phyloP scores from a whole-genome alignment of 2,888 invertebrate genomes.

The Hyposoter dolosus region DNA sequence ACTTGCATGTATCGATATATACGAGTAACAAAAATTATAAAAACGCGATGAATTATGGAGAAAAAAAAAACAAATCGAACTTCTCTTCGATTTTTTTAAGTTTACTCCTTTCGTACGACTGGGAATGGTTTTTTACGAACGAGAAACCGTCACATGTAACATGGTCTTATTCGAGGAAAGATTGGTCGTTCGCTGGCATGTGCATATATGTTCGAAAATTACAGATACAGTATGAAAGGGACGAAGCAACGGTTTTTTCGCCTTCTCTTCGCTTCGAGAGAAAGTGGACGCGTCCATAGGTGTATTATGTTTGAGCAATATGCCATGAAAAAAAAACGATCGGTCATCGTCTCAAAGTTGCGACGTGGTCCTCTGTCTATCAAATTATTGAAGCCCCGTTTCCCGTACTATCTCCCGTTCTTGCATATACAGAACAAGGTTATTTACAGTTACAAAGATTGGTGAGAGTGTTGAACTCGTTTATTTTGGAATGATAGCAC shows the following conservation, averaged over 20 bases:
- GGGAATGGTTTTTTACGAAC: background rate
- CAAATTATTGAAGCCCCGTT: background rate
- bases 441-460: conserved; percentile 32
- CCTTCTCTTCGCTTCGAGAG: conserved; percentile 46
- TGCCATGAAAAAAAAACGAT: conserved; percentile 5
- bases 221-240: conserved; percentile 34
- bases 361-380: conserved; percentile 20
- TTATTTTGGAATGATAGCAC: conserved; percentile 3
- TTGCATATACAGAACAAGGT: background rate
- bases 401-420: background rate
- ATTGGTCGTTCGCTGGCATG: background rate
- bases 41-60: background rate
- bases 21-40: background rate
- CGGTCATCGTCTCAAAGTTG: conserved; percentile 19
- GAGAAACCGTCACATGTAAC: background rate
- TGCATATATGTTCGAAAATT: conserved; percentile 14
- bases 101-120: background rate
- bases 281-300: conserved; percentile 45
- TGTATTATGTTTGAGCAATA: conserved; percentile 27
- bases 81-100: background rate
- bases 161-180: background rate
- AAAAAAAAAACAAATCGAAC: background rate
- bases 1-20: background rate
- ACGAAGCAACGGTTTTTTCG: conserved; percentile 23
- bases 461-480: conserved; percentile 19